Base-by-base conservation (phyloP, 2,113 vertebrate species). In the Mormyrus iriodes region DNA sequence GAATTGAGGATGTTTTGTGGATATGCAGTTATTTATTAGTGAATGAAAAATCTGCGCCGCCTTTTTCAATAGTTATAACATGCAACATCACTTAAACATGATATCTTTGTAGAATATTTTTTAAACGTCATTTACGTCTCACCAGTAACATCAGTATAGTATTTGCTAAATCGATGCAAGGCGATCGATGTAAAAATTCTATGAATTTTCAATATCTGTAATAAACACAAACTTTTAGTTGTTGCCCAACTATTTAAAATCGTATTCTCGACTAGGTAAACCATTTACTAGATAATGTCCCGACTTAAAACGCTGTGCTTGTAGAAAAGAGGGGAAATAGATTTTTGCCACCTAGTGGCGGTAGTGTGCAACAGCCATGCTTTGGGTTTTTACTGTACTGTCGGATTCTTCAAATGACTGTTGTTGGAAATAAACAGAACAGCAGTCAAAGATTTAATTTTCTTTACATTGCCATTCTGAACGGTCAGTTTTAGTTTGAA, bases 271-370 rank as follows among this genome's bases (percentile, higher is more conserved):
- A 39, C 2, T 39, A 42, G 73, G 15, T 48, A 46, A 46, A 46
- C 48, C 1, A n/a, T 44, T 84, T 84, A 84, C 24, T n/a, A 48
- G 4, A 3, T 7, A 88, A 21, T 88, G 31, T 35, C 46, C 85
- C 49, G 12, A 53, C 12, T 35, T 53, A 19, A 79, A 69, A 69
- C 27, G 61, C 61, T 65, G 61, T 65, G 31, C 61, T 69, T 12
- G 61, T 31, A 65, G 61, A 65, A 65, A 65, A 65, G n/a, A 12
- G 10, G 61, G 3, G 10, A 31, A 69, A 69, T 69, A 10, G n/a
- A 17, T 31, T 46, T 88, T 69, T 88, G 69, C 88, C 88, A 88
- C 31, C 88, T 88, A 49, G 88, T 79, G 88, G 88, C 27, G 7
- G 19, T 53, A 35, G 24, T 53, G 88, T 73, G 69, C 88, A 88